Evolutionary conservation across 2,888 invertebrate species (phyloP).

Genomic region (Lithodes maja): DNA sequence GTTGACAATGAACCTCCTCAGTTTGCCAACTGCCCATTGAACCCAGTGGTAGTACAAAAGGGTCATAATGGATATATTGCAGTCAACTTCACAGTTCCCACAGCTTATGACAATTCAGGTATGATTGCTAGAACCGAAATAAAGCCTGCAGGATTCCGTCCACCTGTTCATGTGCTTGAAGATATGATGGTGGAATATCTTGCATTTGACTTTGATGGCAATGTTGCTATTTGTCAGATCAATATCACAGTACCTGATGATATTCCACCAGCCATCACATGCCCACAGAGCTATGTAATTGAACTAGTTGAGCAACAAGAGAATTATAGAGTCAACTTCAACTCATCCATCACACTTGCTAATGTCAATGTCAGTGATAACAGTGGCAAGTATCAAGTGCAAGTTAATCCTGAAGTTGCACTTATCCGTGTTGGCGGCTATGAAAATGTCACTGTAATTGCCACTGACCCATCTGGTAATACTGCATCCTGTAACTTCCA

Average conservation of each 20-base stretch:
- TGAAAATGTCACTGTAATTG: conserved; percentile 93
- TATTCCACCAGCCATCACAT: conserved; percentile 91
- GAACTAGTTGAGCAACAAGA: conserved; percentile 93
- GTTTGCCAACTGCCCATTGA: conserved; percentile 96
- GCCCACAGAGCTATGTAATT: conserved; percentile 95
- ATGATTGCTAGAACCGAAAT: conserved; percentile 94
- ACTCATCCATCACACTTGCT: conserved; percentile 80
- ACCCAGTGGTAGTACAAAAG: conserved; percentile 91
- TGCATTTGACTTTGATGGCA: conserved; percentile 97
- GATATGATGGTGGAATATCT: conserved; percentile 96
- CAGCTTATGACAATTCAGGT: conserved; percentile 96
- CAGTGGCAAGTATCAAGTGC: conserved; percentile 76
- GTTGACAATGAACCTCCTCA: conserved; percentile 97
- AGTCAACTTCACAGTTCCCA: conserved; percentile 94
- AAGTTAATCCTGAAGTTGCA: conserved; percentile 88
- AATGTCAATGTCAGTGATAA: conserved; percentile 61
- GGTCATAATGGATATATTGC: conserved; percentile 87
- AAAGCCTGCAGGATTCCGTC: conserved; percentile 92
- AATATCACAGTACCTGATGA: conserved; percentile 96
- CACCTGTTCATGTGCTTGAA: conserved; percentile 90
- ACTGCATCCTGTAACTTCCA: conserved; percentile 94
- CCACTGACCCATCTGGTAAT: conserved; percentile 90
- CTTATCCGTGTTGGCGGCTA: conserved; percentile 86
- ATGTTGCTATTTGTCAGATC: conserved; percentile 97
- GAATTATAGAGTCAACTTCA: conserved; percentile 92